Evolutionary conservation across 2,113 vertebrate species (phyloP).

Genomic region (Lucifuga dentata): DNA sequence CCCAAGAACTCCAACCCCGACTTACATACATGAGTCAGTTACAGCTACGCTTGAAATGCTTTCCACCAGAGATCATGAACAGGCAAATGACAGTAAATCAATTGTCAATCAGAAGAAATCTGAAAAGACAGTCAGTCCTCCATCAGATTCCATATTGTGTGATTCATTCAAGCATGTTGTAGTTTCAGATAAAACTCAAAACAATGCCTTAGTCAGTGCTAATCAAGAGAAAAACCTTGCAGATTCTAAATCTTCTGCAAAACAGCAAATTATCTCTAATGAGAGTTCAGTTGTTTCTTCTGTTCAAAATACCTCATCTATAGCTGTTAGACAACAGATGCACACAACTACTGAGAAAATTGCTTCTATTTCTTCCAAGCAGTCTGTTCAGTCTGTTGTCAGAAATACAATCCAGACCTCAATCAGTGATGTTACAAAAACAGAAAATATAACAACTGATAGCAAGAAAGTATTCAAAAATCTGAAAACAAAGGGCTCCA

Average conservation of each 20-base stretch:
- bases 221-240: constrained; percentile 59
- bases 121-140: constrained; percentile 51
- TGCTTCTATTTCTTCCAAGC: constrained; percentile 64
- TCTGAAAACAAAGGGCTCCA: constrained; percentile 41
- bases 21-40: constrained; percentile 71
- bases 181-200: constrained; percentile 49
- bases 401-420: constrained; percentile 52
- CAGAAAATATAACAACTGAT: constrained; percentile 46
- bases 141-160: constrained; percentile 57
- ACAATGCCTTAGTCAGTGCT: constrained; percentile 53
- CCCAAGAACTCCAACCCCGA: constrained; percentile 69
- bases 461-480: constrained; percentile 65
- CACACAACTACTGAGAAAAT: constrained; percentile 69
- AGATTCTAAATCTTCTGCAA: constrained; percentile 63
- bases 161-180: constrained; percentile 60
- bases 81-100: constrained; percentile 58
- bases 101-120: constrained; percentile 50
- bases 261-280: constrained; percentile 72
- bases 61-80: constrained; percentile 57
- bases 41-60: constrained; percentile 71
- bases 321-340: constrained; percentile 72
- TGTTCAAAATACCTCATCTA: constrained; percentile 73
- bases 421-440: constrained; percentile 43
- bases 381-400: constrained; percentile 49
- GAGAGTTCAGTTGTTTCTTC: constrained; percentile 68